Base-by-base conservation (phyloP, 2,797 vertebrate genomes). In the Phyllotis vaccarum region DNA sequence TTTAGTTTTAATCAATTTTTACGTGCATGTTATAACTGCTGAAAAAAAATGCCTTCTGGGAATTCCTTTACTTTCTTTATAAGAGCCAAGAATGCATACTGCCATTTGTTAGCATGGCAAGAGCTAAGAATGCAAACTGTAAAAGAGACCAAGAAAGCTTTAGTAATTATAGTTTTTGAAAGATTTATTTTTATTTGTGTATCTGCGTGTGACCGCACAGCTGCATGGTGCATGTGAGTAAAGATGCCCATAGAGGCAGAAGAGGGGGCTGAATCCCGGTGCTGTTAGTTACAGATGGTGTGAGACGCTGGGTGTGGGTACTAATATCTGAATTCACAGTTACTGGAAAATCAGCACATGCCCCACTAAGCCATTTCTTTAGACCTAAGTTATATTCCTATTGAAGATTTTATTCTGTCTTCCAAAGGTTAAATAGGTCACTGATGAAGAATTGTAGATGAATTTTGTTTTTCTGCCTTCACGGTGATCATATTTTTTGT, bases 361-460 rank as follows among this genome's bases (percentile, higher is more conserved):
- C 8, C 62, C n/a, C 49, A 17, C 34, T 72, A 49, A 72, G 85
- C 16, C 24, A 29, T 75, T 21, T 75, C 29, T 46, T 75, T 34
- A 60, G 40, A 31, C 17, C 31, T 74, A 74, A 87, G 40, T 74
- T 72, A 7, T 74, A 58, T 90, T 54, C 89, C 83, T 81, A 97
- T 97, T 72, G 92, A 96, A 90, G 56, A 96, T 66, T 88, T 87
- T 56, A 66, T 64, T 96, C 91, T 97, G 86, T 89, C 81, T 96
- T 64, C 17, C 72, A 95, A 91, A 92, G 70, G 70, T 78, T 92
- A 97, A 97, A 78, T 81, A 97, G 93, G 70, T 24, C 70, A 96
- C 70, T 93, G 76, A 75, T 96, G 34, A 95, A 66, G 83, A 97
- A 93, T 75, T 97, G 54, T 40, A 97, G 81, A 83, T 89, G 79